phyloP scores from a whole-genome alignment of 2,797 vertebrate species.

The Phalloptychus januarius region DNA sequence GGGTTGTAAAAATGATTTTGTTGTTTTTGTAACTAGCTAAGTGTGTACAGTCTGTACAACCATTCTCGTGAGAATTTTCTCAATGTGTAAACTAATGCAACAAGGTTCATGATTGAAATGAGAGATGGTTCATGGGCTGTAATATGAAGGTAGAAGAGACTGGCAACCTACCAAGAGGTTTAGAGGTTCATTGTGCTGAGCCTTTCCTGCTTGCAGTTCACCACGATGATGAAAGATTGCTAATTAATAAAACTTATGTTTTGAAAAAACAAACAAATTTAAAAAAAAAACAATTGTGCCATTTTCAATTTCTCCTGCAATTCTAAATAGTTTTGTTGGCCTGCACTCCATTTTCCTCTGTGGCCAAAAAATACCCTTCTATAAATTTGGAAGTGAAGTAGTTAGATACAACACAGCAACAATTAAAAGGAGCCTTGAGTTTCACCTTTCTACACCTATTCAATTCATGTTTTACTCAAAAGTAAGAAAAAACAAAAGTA shows the following conservation, averaged over 20 bases:
- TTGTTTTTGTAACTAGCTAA: constrained; percentile 8
- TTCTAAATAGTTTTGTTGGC: background rate
- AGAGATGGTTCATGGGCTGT: background rate
- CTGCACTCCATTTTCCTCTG: background rate
- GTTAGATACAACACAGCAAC: background rate
- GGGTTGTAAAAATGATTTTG: constrained; percentile 29
- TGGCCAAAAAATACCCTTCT: background rate
- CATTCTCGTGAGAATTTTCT: background rate
- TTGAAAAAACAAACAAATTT: background rate
- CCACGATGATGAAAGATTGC: background rate
- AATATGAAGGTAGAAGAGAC: background rate
- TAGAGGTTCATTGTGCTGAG: background rate
- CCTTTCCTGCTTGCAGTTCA: background rate
- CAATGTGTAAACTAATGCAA: background rate
- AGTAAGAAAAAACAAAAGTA: background rate
- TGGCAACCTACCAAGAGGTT: background rate
- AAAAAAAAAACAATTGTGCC: background rate
- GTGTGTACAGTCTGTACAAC: background rate
- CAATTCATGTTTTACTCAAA: background rate
- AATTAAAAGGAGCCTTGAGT: background rate
- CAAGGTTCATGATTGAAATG: background rate
- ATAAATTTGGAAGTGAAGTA: background rate
- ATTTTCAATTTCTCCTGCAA: background rate
- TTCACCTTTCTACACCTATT: background rate
- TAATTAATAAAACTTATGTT: background rate